Base-by-base conservation (phyloP, 2,888 invertebrate genomes). In the Dicranocentrus wangi region DNA sequence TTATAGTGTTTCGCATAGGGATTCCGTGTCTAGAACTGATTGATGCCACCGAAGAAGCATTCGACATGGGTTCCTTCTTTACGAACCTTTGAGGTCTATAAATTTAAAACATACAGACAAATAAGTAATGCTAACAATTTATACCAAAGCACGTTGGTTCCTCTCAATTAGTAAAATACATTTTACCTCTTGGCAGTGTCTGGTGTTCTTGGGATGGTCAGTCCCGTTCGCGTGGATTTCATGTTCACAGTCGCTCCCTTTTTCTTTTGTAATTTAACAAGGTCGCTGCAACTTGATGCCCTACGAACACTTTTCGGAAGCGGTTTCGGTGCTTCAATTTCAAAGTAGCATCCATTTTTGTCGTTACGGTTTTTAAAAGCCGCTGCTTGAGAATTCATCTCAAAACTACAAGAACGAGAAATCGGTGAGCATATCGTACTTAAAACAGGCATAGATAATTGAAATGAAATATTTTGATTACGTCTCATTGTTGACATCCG, bases 251-350 rank as follows among this genome's bases (percentile, higher is more conserved):
- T 17, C 19, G 17, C 8, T n/a, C n/a, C n/a, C n/a, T n/a, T n/a
- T n/a, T n/a, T n/a, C n/a, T n/a, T n/a, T n/a, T n/a, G 27, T 23
- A 47, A 13, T 15, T 28, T 28, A 1, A 27, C 7, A 1, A 69
- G 21, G 15, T 69, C 69, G 17, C 78, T 43, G 19, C 78, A 78
- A 39, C 69, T 78, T 15, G 78, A 78, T 10, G 21, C 53, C 19
- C 69, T 15, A 5, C 69, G 69, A 28, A 69, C 2, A 8, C 13
- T 53, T 23, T 28, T 63, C 1, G 60, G 13, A 8, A 8, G 7
- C 7, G 51, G 51, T 1, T 23, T 43, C 25, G 69, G 69, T 2
- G 69, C 53, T 19, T 53, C 53, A 17, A 69, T 53, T 19, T 69
- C 69, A 69, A 69, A 69, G 32, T 68, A 68, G 19, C 68, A 68